Conservation (phyloP, 2,797 vertebrate genomes). For the Heliangelus exortis region DNA sequence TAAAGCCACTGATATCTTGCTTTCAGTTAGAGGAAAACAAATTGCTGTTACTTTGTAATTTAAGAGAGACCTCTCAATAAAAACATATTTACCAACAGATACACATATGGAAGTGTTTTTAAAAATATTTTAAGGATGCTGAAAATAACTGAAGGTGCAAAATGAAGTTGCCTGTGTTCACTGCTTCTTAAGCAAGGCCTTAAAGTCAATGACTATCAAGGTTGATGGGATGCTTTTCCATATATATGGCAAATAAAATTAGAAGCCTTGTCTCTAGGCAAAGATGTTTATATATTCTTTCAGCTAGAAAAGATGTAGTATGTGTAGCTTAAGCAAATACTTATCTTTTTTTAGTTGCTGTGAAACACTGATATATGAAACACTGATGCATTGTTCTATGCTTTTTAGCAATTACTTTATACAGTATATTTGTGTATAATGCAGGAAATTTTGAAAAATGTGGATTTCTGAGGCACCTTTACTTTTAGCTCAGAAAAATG, state of each 20-base stretch:
- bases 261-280: not conserved
- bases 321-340: not conserved
- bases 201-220: not conserved
- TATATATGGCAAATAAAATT: not conserved
- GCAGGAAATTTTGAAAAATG: not conserved
- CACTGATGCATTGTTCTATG: not conserved
- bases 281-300: constrained; percentile 1
- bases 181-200: not conserved
- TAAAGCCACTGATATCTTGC: constrained; percentile 41
- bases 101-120: not conserved
- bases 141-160: constrained; percentile 37
- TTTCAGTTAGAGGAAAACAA: constrained; percentile 55
- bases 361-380: not conserved
- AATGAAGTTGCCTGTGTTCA: not conserved
- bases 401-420: not conserved
- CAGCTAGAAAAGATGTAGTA: not conserved
- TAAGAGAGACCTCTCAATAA: constrained; percentile 31
- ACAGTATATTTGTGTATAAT: not conserved
- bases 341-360: not conserved
- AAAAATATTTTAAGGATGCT: constrained; percentile 26
- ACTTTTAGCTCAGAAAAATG: not conserved
- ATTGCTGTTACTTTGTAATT: constrained; percentile 40
- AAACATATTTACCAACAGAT: constrained; percentile 41
- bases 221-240: not conserved
- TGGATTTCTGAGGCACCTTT: not conserved